Conservation (phyloP, 2,113 vertebrate genomes). For the Plotosus lineatus region DNA sequence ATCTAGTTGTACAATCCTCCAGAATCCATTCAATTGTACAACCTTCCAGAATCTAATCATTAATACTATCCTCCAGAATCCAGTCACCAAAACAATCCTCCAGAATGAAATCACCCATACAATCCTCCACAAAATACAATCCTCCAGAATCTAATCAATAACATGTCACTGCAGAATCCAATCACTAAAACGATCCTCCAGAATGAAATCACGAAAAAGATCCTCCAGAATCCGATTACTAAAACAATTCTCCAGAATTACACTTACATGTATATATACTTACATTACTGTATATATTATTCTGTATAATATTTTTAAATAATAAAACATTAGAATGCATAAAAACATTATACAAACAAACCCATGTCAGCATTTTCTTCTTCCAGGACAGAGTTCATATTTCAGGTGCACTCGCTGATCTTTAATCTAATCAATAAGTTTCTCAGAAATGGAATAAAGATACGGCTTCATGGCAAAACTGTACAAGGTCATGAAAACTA, state of each 20-base stretch:
- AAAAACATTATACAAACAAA: background rate
- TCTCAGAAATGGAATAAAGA: background rate
- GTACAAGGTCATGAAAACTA: background rate
- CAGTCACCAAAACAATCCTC: too few relatives aligned
- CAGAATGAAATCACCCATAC: too few relatives aligned
- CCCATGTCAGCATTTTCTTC: background rate
- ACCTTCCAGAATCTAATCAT: background rate
- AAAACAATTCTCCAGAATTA: too few relatives aligned
- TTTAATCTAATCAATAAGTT: constrained; percentile 7
- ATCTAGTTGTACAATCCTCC: too few relatives aligned
- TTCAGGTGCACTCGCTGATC: background rate
- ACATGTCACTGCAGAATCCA: too few relatives aligned
- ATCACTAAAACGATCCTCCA: too few relatives aligned
- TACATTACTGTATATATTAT: background rate
- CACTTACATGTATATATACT: background rate
- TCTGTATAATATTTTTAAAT: background rate
- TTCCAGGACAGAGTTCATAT: background rate
- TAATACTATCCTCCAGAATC: background rate
- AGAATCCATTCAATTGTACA: background rate
- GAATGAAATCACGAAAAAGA: too few relatives aligned
- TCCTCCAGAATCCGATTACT: too few relatives aligned
- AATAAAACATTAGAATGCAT: background rate
- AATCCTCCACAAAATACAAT: too few relatives aligned
- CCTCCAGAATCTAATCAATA: too few relatives aligned
- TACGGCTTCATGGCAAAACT: background rate